Evolutionary conservation across 2,113 vertebrate species (phyloP).

Genomic region (Saguinus imperator): DNA sequence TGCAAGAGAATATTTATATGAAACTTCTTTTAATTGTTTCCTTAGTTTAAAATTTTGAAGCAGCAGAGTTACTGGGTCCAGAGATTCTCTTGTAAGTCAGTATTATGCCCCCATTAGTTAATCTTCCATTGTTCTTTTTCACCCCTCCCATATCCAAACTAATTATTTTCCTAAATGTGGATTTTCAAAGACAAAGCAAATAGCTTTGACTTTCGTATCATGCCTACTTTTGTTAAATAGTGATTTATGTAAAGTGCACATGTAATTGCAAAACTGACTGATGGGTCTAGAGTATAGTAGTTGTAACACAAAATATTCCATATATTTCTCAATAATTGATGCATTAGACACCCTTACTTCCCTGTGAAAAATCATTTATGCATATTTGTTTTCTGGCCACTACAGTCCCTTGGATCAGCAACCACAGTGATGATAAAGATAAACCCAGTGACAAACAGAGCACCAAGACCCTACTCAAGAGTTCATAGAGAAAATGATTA

Average conservation of each 20-base stretch:
- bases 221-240: not conserved
- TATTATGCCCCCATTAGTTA: not conserved
- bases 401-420: not conserved
- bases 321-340: not conserved
- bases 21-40: not conserved
- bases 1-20: not conserved
- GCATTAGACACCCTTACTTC: not conserved
- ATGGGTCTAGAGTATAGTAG: not conserved
- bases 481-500: not conserved
- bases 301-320: not conserved
- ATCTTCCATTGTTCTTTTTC: not conserved
- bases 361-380: not conserved
- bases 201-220: not conserved
- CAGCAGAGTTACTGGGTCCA: not conserved
- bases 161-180: not conserved
- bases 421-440: not conserved
- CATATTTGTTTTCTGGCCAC: not conserved
- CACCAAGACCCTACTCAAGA: not conserved
- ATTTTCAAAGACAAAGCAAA: not conserved
- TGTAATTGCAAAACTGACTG: not conserved
- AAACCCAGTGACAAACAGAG: not conserved
- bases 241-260: not conserved
- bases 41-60: not conserved
- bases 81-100: not conserved
- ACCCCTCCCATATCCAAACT: not conserved